Evolutionary conservation across 2,888 invertebrate genomes (phyloP).

Genomic region (Calephelis perditalis): DNA sequence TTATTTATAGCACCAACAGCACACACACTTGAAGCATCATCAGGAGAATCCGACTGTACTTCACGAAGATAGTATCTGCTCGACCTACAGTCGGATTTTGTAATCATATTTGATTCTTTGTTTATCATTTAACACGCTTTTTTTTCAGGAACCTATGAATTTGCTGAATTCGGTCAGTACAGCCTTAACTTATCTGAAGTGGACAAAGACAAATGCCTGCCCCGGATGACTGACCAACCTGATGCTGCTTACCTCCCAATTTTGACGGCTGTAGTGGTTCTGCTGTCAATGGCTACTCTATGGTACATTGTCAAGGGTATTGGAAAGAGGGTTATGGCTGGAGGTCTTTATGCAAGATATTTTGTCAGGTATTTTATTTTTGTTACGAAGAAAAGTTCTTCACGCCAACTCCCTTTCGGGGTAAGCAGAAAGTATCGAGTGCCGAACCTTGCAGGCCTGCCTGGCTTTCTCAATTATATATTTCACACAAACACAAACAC

Average conservation of each 20-base stretch:
- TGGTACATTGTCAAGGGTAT: conserved; percentile 71
- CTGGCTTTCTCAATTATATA: too few species aligned
- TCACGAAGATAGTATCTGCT: too few species aligned
- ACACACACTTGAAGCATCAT: too few species aligned
- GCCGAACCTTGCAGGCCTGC: too few species aligned
- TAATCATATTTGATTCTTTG: too few species aligned
- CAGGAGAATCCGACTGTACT: too few species aligned
- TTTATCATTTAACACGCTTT: neutral
- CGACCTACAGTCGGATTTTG: too few species aligned
- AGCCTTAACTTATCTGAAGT: conserved; percentile 46
- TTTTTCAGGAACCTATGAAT: conserved; percentile 52
- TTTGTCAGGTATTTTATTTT: conserved; percentile 55
- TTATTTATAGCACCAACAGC: too few species aligned
- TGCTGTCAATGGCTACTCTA: conserved; percentile 67
- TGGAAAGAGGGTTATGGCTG: conserved; percentile 59
- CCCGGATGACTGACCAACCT: conserved; percentile 65
- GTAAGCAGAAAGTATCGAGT: too few species aligned
- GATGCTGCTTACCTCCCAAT: conserved; percentile 67
- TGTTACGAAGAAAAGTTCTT: neutral
- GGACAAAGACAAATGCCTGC: conserved; percentile 42
- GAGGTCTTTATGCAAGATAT: conserved; percentile 59
- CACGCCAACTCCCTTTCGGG: neutral
- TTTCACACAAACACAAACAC: too few species aligned
- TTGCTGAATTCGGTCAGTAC: conserved; percentile 67
- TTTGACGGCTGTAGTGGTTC: conserved; percentile 59